phyloP scores from a whole-genome alignment of 2,113 vertebrate genomes.

The Setophaga petechia region DNA sequence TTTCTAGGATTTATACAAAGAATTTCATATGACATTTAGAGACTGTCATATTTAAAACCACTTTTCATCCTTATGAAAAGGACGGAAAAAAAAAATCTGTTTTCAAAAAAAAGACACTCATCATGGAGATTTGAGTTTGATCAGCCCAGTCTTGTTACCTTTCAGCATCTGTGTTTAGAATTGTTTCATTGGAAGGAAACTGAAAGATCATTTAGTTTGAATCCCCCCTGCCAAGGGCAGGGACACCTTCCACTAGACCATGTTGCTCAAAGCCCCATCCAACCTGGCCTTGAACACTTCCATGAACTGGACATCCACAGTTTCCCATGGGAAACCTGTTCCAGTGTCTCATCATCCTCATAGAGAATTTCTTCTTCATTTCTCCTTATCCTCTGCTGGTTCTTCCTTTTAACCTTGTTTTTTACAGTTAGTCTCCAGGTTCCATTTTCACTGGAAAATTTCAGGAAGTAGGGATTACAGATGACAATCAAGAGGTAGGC shows the following conservation, averaged over 20 bases:
- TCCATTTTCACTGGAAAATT: neutral
- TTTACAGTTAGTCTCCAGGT: neutral
- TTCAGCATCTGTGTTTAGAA: neutral
- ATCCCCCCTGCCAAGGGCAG: accelerated
- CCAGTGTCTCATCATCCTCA: neutral
- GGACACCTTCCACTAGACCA: neutral
- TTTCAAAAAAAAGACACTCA: neutral
- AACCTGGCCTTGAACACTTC: neutral
- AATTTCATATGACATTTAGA: neutral
- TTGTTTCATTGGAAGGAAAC: neutral
- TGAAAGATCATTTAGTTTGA: neutral
- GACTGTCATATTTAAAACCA: neutral
- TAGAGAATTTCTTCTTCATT: neutral
- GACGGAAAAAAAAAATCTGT: neutral
- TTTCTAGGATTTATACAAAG: neutral
- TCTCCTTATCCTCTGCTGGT: neutral
- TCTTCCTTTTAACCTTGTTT: neutral
- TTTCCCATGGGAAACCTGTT: neutral
- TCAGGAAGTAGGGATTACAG: neutral
- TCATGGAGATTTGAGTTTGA: neutral
- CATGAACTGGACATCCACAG: neutral
- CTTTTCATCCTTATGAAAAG: neutral
- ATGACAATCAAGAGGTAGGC: neutral
- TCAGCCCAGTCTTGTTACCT: neutral
- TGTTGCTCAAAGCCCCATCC: neutral